Percentiles rank a stretch among this genome's conserved stretches.
phyloP scores from a whole-genome alignment of 2,797 vertebrate species.

The Mormyrus proboscirostris region DNA sequence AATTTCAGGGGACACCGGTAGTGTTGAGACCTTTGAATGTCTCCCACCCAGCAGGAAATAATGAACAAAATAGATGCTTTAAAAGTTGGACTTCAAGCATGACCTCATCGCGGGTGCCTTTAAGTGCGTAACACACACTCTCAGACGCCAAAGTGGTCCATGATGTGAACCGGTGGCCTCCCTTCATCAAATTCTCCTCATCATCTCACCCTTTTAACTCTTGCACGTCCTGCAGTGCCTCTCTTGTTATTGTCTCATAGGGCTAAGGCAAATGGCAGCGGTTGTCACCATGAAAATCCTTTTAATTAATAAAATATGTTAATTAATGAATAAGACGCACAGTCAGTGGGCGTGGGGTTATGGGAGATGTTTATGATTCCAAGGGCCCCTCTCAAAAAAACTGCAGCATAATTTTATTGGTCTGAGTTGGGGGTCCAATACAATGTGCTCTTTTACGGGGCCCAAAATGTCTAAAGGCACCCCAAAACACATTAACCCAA shows the following conservation, averaged over 20 bases:
- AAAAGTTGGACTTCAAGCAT: background rate
- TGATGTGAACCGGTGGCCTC: slow-evolving; percentile 19
- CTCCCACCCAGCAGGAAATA: background rate
- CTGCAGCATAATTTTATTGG: background rate
- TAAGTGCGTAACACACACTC: slow-evolving; percentile 19
- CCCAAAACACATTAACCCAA: background rate
- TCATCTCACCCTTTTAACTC: slow-evolving; percentile 12
- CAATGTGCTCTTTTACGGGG: background rate
- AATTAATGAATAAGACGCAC: background rate
- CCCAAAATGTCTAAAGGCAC: background rate
- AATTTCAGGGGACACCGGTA: slow-evolving; percentile 33
- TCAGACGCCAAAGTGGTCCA: slow-evolving; percentile 27
- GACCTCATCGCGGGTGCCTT: background rate
- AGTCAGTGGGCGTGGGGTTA: background rate
- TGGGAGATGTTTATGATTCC: background rate
- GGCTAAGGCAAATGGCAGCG: background rate
- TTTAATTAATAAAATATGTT: background rate
- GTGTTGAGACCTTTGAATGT: background rate
- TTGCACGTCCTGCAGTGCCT: background rate
- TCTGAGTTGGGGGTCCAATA: background rate
- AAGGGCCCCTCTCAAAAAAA: background rate
- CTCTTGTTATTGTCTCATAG: background rate
- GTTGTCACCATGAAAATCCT: background rate
- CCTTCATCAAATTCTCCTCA: slow-evolving; percentile 18
- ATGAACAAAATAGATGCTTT: background rate